Conservation (phyloP, 2,113 vertebrate species). For the Sterna hirundo region DNA sequence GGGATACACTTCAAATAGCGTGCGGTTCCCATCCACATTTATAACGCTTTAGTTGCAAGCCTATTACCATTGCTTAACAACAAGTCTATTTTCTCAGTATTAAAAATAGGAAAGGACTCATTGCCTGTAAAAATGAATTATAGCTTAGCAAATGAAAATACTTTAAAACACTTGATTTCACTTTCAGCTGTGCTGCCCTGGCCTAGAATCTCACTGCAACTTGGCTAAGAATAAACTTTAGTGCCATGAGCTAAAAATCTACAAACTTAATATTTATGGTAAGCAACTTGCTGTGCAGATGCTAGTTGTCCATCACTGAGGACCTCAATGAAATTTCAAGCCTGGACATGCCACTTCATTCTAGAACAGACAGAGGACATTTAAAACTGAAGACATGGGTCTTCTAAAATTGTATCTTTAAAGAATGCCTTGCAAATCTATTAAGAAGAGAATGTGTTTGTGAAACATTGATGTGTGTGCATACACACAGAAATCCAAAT, state of each 20-base stretch:
- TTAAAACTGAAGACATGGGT: background rate
- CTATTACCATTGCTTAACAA: background rate
- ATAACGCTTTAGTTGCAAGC: background rate
- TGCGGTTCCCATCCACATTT: background rate
- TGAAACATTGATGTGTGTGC: background rate
- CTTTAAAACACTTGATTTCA: background rate
- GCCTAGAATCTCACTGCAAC: background rate
- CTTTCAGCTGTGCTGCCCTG: background rate
- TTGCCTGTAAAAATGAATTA: background rate
- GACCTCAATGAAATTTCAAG: background rate
- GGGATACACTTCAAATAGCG: background rate
- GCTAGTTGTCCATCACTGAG: background rate
- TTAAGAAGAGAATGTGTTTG: background rate
- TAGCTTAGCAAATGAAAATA: background rate
- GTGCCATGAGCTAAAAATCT: background rate
- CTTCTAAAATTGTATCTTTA: background rate
- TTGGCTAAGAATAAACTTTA: background rate
- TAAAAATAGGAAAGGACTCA: background rate
- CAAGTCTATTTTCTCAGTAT: background rate
- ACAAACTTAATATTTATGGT: background rate
- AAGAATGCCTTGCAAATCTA: rapidly evolving
- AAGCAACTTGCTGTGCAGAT: background rate
- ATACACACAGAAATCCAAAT: background rate
- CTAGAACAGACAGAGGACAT: background rate
- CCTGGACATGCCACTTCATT: background rate